Conservation (phyloP, 2,113 vertebrate species). For the Ivindomyrus marchei region DNA sequence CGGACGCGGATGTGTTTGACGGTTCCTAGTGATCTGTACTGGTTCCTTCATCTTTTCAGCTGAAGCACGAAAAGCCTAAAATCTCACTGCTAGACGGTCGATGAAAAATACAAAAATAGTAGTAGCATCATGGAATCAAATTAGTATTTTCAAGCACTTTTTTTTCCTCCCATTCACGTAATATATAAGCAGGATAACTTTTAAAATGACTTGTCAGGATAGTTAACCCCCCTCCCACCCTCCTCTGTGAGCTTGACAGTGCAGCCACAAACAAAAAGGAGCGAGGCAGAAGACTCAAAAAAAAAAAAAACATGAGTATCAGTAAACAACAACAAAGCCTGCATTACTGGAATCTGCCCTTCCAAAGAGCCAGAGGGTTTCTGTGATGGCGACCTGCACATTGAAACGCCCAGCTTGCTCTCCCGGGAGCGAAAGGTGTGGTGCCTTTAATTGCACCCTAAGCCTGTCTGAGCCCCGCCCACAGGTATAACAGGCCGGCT, state of each 20-base stretch:
- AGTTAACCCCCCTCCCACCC: neutral
- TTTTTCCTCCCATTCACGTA: conserved; percentile 38
- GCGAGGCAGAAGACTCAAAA: neutral
- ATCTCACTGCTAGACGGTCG: conserved; percentile 53
- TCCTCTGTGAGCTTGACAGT: neutral
- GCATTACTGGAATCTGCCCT: neutral
- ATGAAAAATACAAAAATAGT: conserved; percentile 73
- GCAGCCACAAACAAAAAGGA: neutral
- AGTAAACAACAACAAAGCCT: neutral
- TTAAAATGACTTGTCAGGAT: neutral
- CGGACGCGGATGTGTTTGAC: conserved; percentile 28
- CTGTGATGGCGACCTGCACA: conserved; percentile 49
- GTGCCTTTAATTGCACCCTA: conserved; percentile 4
- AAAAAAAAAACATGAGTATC: neutral
- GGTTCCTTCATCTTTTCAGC: conserved; percentile 15
- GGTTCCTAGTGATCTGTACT: conserved; percentile 8
- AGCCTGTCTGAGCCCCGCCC: neutral
- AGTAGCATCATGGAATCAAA: conserved; percentile 70
- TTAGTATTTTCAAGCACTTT: conserved; percentile 45
- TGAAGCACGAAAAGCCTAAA: conserved; percentile 47
- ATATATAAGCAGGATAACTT: conserved; percentile 14
- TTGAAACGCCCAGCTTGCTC: conserved; percentile 75
- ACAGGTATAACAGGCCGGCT: neutral
- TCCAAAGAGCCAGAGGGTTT: neutral
- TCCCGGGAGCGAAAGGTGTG: conserved; percentile 45